Conservation (phyloP, 2,113 vertebrate genomes). For the Esox niger region DNA sequence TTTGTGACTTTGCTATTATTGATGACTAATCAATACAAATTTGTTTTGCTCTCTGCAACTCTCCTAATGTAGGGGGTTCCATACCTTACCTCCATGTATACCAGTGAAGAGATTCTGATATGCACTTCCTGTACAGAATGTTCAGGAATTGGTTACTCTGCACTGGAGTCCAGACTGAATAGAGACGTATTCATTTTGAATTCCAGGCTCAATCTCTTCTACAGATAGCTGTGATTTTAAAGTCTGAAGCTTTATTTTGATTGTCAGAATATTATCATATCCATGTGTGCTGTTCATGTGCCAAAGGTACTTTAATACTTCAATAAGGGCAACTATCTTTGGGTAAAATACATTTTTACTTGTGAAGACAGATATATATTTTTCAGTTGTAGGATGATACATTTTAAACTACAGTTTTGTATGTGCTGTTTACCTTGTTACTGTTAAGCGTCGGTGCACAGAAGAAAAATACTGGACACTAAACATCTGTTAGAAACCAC, state of each 20-base stretch:
- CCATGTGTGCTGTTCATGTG: slow-evolving; percentile 33
- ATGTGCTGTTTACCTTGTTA: neutral
- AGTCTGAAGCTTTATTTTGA: slow-evolving; percentile 26
- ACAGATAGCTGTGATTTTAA: neutral
- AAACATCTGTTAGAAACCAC: neutral
- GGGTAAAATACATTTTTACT: neutral
- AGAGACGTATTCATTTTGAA: neutral
- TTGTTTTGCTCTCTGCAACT: neutral
- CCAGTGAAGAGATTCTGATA: slow-evolving; percentile 24
- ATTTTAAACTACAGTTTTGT: neutral
- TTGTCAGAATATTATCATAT: slow-evolving; percentile 25
- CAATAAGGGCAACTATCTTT: neutral
- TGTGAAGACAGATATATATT: neutral
- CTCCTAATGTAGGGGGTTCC: neutral
- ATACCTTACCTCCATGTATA: neutral
- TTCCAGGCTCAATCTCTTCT: slow-evolving; percentile 12
- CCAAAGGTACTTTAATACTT: slow-evolving; percentile 57
- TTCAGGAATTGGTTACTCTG: slow-evolving; percentile 5
- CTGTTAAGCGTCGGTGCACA: neutral
- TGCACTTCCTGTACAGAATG: slow-evolving; percentile 51
- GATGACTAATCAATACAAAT: neutral
- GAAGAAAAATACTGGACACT: neutral
- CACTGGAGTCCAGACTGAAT: neutral
- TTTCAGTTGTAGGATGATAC: neutral
- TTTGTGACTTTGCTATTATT: slow-evolving; percentile 25